Percentiles rank a stretch among this genome's conserved stretches.
Evolutionary conservation across 2,888 invertebrate species (phyloP).

Genomic region (Bombylius discolor): DNA sequence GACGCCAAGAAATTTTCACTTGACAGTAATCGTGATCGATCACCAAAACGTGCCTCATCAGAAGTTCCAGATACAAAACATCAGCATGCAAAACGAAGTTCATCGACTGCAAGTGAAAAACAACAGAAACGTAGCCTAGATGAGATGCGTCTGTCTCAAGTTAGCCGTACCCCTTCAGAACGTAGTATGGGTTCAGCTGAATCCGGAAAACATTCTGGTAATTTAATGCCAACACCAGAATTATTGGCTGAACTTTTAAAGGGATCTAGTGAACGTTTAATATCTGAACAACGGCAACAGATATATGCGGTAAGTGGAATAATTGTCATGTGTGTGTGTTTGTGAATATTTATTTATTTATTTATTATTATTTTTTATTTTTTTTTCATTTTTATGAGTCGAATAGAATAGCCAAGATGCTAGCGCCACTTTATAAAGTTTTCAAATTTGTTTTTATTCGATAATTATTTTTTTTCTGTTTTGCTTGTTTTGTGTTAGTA

Average conservation of each 20-base stretch:
- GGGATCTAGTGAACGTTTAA: constrained; percentile 66
- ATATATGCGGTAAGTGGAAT: constrained; percentile 30
- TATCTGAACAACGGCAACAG: constrained; percentile 41
- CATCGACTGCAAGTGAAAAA: constrained; percentile 26
- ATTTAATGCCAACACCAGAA: constrained; percentile 43
- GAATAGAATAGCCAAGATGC: too few species aligned
- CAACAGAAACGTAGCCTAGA: constrained; percentile 28
- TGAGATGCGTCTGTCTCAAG: constrained; percentile 18
- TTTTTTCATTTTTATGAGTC: neutral
- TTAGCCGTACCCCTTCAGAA: constrained; percentile 15
- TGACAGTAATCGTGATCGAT: constrained; percentile 18
- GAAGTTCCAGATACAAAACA: constrained; percentile 24
- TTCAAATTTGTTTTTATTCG: too few species aligned
- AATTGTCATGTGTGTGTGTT: too few species aligned
- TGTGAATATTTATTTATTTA: too few species aligned
- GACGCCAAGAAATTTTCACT: constrained; percentile 13
- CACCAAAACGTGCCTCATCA: constrained; percentile 29
- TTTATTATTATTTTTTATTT: neutral
- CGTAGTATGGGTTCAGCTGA: constrained; percentile 11
- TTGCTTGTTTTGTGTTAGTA: too few species aligned
- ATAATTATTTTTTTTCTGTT: too few species aligned
- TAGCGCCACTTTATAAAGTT: too few species aligned
- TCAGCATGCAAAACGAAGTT: constrained; percentile 29
- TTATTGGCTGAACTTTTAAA: constrained; percentile 62
- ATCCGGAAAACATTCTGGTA: constrained; percentile 13